A percentile compares a stretch with the other conserved stretches of the same genome.
These are phyloP conservation scores for Uromys caudimaculatus DNA, from an alignment of 2,797 vertebrate genomes.

Conservation along the genomic window DNA sequence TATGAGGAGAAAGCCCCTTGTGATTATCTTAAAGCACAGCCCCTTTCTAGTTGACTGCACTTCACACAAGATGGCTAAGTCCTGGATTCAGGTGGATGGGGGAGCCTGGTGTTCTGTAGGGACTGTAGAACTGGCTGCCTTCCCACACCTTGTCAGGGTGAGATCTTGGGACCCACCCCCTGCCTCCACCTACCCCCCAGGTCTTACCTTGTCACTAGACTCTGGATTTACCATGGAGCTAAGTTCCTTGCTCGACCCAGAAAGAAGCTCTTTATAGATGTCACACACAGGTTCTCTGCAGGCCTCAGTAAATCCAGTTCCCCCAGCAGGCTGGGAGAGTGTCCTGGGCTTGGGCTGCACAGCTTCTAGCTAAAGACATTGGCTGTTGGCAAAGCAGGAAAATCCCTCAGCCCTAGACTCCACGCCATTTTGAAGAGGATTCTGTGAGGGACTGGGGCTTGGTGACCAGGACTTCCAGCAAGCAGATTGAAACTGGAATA, in stretches of 20 bases:
- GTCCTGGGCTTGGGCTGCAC: rapidly evolving
- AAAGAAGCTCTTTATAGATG: background rate
- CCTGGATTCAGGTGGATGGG: background rate
- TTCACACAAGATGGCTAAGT: background rate
- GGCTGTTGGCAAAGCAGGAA: conserved; percentile 11
- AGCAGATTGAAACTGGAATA: background rate
- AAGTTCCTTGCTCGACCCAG: background rate
- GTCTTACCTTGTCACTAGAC: background rate
- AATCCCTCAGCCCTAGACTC: background rate
- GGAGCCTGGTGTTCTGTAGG: background rate
- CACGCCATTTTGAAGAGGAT: background rate
- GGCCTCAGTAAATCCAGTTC: rapidly evolving
- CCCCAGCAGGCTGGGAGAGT: background rate
- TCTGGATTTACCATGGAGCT: background rate
- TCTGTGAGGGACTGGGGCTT: background rate
- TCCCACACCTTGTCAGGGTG: background rate
- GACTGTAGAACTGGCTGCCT: background rate
- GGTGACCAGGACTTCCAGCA: background rate
- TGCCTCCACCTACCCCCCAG: background rate
- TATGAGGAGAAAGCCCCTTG: background rate
- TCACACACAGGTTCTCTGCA: background rate
- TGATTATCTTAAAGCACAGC: background rate
- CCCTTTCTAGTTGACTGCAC: background rate
- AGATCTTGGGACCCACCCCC: background rate
- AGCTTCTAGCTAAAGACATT: conserved; percentile 19